A percentile compares a stretch with the other conserved stretches of the same genome.
These are phyloP conservation scores for Strigamia transsilvanica DNA, from an alignment of 2,888 invertebrate species.

Conservation along the genomic window DNA sequence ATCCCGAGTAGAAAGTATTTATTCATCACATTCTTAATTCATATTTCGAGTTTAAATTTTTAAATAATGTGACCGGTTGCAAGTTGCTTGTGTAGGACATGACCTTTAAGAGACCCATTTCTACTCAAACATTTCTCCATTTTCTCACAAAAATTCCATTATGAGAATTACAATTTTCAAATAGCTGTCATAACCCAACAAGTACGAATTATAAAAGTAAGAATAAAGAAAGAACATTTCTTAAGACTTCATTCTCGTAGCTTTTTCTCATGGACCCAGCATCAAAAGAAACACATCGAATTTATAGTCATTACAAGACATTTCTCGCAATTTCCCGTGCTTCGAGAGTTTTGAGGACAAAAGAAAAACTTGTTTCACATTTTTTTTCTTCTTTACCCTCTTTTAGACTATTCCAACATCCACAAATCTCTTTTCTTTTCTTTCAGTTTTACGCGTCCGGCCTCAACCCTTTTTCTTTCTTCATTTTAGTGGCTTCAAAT, in stretches of 20 bases:
- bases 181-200: conserved; percentile 28
- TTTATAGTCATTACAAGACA: conserved; percentile 41
- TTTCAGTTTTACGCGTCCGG: conserved; percentile 28
- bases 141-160: conserved; percentile 26
- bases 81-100: neutral
- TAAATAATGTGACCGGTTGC: neutral
- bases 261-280: conserved; percentile 23
- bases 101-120: neutral
- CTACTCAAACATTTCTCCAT: neutral
- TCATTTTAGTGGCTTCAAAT: conserved; percentile 27
- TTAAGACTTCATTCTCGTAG: neutral
- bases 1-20: neutral
- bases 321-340: conserved; percentile 41
- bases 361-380: conserved; percentile 37
- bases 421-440: conserved; percentile 40
- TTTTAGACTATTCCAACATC: conserved; percentile 32
- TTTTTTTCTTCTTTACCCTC: conserved; percentile 12
- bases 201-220: conserved; percentile 34
- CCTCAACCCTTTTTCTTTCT: conserved; percentile 42
- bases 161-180: conserved; percentile 23
- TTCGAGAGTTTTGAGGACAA: conserved; percentile 35
- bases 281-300: conserved; percentile 42
- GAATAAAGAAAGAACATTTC: conserved; percentile 6
- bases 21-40: neutral
- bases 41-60: neutral